Base-by-base conservation (phyloP, 2,797 vertebrate genomes). In the Kryptolebias ocellatus region DNA sequence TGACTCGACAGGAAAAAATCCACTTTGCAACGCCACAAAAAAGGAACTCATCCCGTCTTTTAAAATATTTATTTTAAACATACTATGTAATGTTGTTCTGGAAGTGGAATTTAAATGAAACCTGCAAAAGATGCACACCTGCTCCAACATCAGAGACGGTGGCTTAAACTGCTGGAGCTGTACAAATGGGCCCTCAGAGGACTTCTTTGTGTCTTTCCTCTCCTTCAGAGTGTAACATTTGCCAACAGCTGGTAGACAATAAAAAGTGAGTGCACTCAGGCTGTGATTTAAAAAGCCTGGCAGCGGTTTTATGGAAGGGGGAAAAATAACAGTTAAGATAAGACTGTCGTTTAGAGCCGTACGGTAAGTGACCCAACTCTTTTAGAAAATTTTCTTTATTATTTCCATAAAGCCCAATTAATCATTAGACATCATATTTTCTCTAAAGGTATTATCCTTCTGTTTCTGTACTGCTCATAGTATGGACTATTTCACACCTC, bases 171-270 rank as follows among this genome's bases (percentile, higher is more conserved):
- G 80, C 83, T 77, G 73, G 69, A 88, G 85, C 87, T 68, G 71
- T 86, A 79, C 84, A 85, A 90, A 92, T 85, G 80, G 83, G 72
- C 86, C 83, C 88, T 89, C 83, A 0, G 83, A 90, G 90, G 85
- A 85, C 87, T 64, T 73, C 83, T 72, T 53, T 46, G 17, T 67
- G 74, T 80, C 74, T 85, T 70, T 81, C 73, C 67, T 85, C 81
- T 83, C 78, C 76, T 83, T 84, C 66, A 75, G 76, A 87, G 71
- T 70, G 79, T 80, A 79, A 88, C 87, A 67, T 87, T 91, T 83
- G 80, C 76, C 85, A 90, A 82, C 90, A 91, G 88, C 89, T 90
- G 91, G 79, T 73, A 76, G 80, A 88, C 78, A 78, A 87, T 90
- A 89, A 92, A 89, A 83, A 78, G 72, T 74, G 72, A 83, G 79